Conservation (phyloP, 2,797 vertebrate species). For the Heterohyrax brucei region DNA sequence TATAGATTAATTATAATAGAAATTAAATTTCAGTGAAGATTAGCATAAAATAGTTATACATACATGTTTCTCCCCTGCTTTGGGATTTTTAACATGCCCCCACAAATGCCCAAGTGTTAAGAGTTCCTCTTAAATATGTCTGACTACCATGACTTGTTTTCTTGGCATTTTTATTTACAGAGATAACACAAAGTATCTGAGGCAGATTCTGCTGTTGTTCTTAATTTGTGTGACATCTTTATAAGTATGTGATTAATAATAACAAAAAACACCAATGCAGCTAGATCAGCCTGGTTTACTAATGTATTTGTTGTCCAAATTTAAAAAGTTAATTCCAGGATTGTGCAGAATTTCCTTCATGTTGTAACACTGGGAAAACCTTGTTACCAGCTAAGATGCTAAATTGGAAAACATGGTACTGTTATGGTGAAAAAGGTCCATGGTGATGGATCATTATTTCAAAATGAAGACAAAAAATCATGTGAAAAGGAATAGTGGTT, state of each 20-base stretch:
- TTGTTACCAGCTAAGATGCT: constrained; percentile 58
- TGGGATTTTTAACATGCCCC: not conserved
- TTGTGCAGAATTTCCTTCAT: not conserved
- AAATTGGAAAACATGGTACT: constrained; percentile 72
- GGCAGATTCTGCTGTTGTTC: constrained; percentile 70
- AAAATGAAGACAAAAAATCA: constrained; percentile 88
- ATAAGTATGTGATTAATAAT: constrained; percentile 43
- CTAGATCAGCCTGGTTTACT: constrained; percentile 56
- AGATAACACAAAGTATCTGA: constrained; percentile 49
- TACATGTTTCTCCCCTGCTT: not conserved
- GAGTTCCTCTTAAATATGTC: not conserved
- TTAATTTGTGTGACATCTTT: constrained; percentile 54
- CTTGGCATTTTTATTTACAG: constrained; percentile 68
- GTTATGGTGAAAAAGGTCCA: constrained; percentile 68
- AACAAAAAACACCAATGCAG: not conserved
- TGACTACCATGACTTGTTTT: constrained; percentile 68
- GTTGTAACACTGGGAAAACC: constrained; percentile 36
- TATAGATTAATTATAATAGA: constrained; percentile 76
- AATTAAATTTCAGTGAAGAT: constrained; percentile 48
- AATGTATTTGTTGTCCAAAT: constrained; percentile 42
- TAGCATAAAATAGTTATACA: constrained; percentile 38
- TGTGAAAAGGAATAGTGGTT: constrained; percentile 92
- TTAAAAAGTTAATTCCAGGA: constrained; percentile 28
- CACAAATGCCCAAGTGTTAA: constrained; percentile 35
- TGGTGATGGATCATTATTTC: constrained; percentile 75